These are phyloP conservation scores for Hipposideros armiger DNA, from an alignment of 2,113 vertebrate species.

Conservation along the genomic window DNA sequence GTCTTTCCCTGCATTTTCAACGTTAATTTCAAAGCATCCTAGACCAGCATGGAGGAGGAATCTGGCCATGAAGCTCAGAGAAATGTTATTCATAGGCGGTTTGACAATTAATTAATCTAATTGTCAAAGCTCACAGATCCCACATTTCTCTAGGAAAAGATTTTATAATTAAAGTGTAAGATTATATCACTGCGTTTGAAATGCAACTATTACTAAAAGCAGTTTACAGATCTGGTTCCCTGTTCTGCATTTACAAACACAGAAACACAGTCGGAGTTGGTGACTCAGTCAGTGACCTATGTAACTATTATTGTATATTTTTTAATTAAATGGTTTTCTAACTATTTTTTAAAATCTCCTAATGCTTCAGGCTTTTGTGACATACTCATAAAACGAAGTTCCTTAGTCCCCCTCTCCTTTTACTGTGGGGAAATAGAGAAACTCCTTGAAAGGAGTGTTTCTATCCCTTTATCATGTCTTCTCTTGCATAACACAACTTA, in stretches of 20 bases:
- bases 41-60: constrained; percentile 56
- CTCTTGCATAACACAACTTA: neutral
- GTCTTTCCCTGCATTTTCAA: constrained; percentile 60
- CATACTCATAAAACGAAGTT: neutral
- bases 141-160: neutral
- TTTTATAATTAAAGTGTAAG: constrained; percentile 79
- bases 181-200: constrained; percentile 11
- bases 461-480: neutral
- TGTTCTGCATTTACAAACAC: neutral
- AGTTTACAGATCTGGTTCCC: neutral
- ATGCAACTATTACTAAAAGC: neutral
- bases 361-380: neutral
- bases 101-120: too few relatives aligned
- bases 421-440: neutral
- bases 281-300: neutral
- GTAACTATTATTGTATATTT: neutral
- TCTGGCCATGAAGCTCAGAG: neutral
- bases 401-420: neutral
- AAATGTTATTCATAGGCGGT: constrained; percentile 34
- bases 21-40: constrained; percentile 57
- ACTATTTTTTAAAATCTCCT: neutral
- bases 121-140: neutral
- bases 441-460: neutral
- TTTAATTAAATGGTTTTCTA: constrained; percentile 5
- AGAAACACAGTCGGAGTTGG: neutral